phyloP scores from a whole-genome alignment of 1,140 invertebrate genomes.

The Apocrypta bakeri region DNA sequence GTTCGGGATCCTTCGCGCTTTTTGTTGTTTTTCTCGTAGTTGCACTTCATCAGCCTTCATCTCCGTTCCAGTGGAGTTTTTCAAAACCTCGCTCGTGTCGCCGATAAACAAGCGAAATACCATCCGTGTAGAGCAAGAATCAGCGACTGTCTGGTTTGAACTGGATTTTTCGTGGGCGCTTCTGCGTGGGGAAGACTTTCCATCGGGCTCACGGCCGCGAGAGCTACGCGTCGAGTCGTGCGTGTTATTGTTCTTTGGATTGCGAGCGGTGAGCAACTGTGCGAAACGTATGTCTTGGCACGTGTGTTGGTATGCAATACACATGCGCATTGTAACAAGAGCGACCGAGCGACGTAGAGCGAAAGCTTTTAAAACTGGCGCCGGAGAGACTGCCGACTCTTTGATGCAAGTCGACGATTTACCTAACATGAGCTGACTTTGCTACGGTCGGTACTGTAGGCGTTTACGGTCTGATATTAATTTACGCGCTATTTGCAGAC shows the following conservation, averaged over 20 bases:
- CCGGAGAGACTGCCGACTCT: not conserved
- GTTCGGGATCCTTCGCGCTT: too few relatives aligned
- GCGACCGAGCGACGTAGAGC: not conserved
- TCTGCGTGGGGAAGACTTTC: not conserved
- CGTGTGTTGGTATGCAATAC: too few relatives aligned
- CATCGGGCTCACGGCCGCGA: too few relatives aligned
- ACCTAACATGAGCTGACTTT: not conserved
- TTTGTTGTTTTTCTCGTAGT: too few relatives aligned
- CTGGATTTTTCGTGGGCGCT: slow-evolving; percentile 52
- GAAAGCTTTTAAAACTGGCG: not conserved
- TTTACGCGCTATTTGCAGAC: too few relatives aligned
- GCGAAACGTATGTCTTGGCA: too few relatives aligned
- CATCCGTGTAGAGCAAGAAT: too few relatives aligned
- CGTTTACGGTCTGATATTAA: too few relatives aligned
- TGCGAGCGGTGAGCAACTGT: not conserved
- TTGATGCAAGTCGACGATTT: not conserved
- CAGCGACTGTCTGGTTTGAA: slow-evolving; percentile 51
- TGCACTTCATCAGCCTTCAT: too few relatives aligned
- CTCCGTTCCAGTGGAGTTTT: too few relatives aligned
- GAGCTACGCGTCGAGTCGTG: not conserved
- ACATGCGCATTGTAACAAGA: not conserved
- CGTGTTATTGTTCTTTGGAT: not conserved
- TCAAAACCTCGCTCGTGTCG: too few relatives aligned
- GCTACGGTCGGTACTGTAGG: slow-evolving; percentile 17
- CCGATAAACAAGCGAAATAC: not conserved